Base-by-base conservation (phyloP, 2,888 invertebrate species). In the Brachyptera risi region DNA sequence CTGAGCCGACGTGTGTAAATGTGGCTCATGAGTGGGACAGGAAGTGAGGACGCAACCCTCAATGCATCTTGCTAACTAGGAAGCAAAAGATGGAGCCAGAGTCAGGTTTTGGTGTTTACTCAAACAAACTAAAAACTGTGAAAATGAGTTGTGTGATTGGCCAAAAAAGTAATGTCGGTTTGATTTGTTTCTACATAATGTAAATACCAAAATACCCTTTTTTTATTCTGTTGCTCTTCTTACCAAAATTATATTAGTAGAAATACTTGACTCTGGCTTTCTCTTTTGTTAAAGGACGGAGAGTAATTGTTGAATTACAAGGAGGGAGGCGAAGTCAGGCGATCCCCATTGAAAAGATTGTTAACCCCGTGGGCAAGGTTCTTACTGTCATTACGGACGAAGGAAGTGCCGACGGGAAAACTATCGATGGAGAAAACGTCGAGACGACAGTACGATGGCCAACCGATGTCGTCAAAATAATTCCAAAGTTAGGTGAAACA, bases 221-320 rank as follows among this genome's bases (percentile, higher is more conserved):
- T 44, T n/a, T 44, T 44, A 9, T 44, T 44, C 19, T 44, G 11
- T n/a, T 44, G n/a, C n/a, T 19, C 44, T 44, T 19, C 15, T 19
- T 44, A 19, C 11, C 17, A 17, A 31, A 21, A 19, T 21, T n/a
- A 23, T 11, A 24, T 47, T 21, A 24, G 24, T 31, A 54, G 35
- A 54, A 54, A 54, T 35, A 37, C 84, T 84, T 86, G 89, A 88
- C 89, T 87, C 87, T 87, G 89, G 90, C 88, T 89, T 83, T 84
- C 84, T 84, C 82, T 65, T 65, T 84, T 86, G 85, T 83, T 85
- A 38, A 65, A 65, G 87, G 87, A 85, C 85, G 82, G 78, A 78
- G 76, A 75, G 72, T 74, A 74, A 54, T 62, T 57, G 58, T 64
- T 47, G 59, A 60, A 58, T 50, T 65, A 73, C 75, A 73, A 71